Evolutionary conservation across 2,888 invertebrate genomes (phyloP), one percentile per base, ranked within the genome.

Genomic region (Habroteleia sp.): DNA sequence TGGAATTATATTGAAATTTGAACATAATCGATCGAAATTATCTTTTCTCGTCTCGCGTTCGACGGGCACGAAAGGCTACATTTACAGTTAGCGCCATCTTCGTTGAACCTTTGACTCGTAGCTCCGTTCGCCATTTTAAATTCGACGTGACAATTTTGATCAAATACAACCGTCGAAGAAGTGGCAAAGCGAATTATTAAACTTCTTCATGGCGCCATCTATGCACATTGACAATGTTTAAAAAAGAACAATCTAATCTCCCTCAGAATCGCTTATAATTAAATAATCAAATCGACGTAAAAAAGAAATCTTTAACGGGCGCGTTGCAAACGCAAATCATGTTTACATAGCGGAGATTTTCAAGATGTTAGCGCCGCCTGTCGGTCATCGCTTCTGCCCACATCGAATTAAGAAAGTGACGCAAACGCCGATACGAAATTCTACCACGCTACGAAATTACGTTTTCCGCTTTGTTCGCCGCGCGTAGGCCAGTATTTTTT

Each of bases 391-490:
- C 17, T 44, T 44, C 27, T 44, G 44, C 27, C 44, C 27, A 13
- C 7, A 25, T 13, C 13, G 14, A 27, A 27, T 8, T 27, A 14
- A 27, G 4, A 25, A 42, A 27, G 5, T 46, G 52, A 52, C 25
- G 52, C 52, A 52, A 52, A 52, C 52, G 52, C 37, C 14, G 25
- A 14, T 25, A 52, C 39, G 17, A 41, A 54, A 41, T n/a, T 54
- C 50, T 50, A 50, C 50, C 0, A 17, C 10, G 8, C 50, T 50
- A 23, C 20, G 6, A 33, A 48, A 33, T 33, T 48, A 48, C 20
- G 14, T 39, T 17, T 35, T 33, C 13, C 8, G 11, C 5, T 33
- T 13, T 37, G 31, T 31, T 16, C 17, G 48, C 0, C 20, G n/a
- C 39, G 10, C 16, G 20, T 54, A 54, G 54, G 54, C 54, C 54